Evolutionary conservation across 1,140 invertebrate species (phyloP), one percentile per base, ranked within the genome.

Genomic region (Drosophila funebris): DNA sequence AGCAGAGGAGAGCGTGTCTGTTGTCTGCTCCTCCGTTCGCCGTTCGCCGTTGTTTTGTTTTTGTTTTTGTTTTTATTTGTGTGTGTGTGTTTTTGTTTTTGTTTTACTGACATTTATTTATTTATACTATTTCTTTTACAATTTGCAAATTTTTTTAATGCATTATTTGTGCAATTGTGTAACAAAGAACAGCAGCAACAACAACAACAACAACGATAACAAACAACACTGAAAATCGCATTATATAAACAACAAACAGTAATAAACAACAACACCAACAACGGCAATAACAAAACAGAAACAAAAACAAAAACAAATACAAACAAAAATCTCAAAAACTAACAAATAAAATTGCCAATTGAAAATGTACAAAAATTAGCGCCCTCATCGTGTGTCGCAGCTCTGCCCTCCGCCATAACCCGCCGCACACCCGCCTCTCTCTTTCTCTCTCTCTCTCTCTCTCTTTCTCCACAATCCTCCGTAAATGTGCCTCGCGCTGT

Each of bases 281-380:
- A 7, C 31, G 39, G 13, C 39, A 43, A 43, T 31, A 53, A 54
- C 36, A 67, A 58, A 67, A 57, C 6, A 73, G 4, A 4, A 27
- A 5, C 4, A 61, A 53, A 52, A 58, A 24, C 5, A 54, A 29
- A 2, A 54, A 20, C 16, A 37, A 29, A 46, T n/a, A 54, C 24
- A 14, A 29, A 61, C 8, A 46, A 50, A 5, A 75, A 37, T 37
- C 39, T 39, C 48, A 33, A 41, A 31, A 73, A 44, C 29, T 52
- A 36, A 18, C 46, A 44, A 41, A 54, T 31, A 48, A 61, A 67
- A 66, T 66, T 52, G 61, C 62, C 68, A 66, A 73, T 73, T 68
- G 64, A 73, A 61, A 73, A 58, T 73, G 63, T 52, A 58, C 20
- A 48, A 64, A 70, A 81, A 64, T 62, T 79, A 69, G 73, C 74